Evolutionary conservation across 1,140 invertebrate genomes (phyloP).

Genomic region (Tribolium castaneum): DNA sequence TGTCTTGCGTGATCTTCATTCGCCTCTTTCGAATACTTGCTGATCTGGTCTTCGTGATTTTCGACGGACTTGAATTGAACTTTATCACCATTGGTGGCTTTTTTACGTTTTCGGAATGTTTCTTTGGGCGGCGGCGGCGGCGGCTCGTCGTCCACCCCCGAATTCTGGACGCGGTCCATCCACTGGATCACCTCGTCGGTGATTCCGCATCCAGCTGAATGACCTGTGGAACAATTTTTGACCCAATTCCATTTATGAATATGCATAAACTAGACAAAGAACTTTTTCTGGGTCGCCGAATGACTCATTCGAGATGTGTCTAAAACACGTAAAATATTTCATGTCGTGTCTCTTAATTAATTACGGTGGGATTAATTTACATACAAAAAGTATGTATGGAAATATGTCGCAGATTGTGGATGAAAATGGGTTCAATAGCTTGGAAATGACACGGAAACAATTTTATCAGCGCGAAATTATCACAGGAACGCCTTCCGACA

Average conservation of each 20-base stretch:
- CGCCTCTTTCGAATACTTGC: constrained; percentile 76
- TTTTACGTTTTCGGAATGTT: constrained; percentile 47
- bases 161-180: constrained; percentile 94
- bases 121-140: constrained; percentile 57
- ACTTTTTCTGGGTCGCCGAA: not conserved
- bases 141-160: constrained; percentile 76
- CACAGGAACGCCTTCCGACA: no score
- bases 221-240: constrained; percentile 63
- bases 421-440: no score
- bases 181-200: constrained; percentile 87
- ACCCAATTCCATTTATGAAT: not conserved
- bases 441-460: no score
- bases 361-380: no score
- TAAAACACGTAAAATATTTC: no score
- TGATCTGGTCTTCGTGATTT: constrained; percentile 62
- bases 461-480: no score
- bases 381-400: no score
- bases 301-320: no score
- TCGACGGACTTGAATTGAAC: constrained; percentile 38
- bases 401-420: no score
- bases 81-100: constrained; percentile 60
- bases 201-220: constrained; percentile 86
- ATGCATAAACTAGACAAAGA: not conserved
- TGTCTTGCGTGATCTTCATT: constrained; percentile 68
- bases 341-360: no score